Evolutionary conservation across 1,140 invertebrate genomes (phyloP).

Genomic region (Nymphalis io): DNA sequence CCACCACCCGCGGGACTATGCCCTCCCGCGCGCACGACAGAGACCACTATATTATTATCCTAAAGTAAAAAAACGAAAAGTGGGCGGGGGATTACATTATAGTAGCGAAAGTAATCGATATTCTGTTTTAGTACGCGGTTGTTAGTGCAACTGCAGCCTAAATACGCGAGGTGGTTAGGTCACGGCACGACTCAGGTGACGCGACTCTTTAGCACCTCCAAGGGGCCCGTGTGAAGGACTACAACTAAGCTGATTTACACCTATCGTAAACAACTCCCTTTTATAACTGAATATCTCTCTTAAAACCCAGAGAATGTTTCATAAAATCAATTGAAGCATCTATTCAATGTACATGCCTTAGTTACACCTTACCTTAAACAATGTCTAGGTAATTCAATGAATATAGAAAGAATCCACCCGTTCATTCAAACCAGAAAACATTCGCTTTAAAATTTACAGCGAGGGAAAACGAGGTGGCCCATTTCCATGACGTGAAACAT

Average conservation of each 20-base stretch:
- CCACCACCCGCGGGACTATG: constrained; percentile 54
- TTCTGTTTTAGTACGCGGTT: constrained; percentile 78
- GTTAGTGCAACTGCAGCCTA: constrained; percentile 75
- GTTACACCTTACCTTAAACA: not conserved
- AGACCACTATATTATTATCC: constrained; percentile 80
- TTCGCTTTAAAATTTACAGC: constrained; percentile 3
- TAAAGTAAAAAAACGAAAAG: constrained; percentile 82
- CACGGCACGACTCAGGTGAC: constrained; percentile 19
- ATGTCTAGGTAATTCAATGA: not conserved
- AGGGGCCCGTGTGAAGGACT: constrained; percentile 9
- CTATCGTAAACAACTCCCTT: constrained; percentile 12
- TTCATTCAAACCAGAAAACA: constrained; percentile 19
- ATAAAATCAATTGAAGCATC: too few relatives aligned
- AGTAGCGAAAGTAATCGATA: constrained; percentile 84
- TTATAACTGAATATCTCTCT: not conserved
- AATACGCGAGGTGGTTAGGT: constrained; percentile 53
- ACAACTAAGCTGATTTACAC: not conserved
- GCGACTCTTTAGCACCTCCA: constrained; percentile 3
- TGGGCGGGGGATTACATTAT: constrained; percentile 81
- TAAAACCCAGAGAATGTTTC: not conserved
- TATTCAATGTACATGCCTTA: too few relatives aligned
- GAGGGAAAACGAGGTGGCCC: constrained; percentile 3
- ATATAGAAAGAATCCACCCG: not conserved
- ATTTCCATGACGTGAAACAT: constrained; percentile 13
- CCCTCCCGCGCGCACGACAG: constrained; percentile 60